These are phyloP conservation scores for Gerris lacustris DNA, from an alignment of 2,888 invertebrate species.

Conservation along the genomic window DNA sequence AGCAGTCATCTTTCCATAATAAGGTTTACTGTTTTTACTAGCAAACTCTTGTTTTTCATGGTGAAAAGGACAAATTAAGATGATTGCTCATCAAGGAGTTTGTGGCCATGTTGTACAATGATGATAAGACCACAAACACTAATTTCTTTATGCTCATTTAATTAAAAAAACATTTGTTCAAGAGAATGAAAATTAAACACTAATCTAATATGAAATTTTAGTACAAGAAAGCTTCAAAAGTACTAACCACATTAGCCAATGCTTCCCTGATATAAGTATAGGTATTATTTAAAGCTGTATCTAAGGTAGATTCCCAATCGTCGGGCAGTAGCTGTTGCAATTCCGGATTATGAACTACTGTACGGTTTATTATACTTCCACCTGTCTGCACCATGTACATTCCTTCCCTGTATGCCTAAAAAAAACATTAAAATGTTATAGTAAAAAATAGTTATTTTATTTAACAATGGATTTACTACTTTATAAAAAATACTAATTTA, in stretches of 20 bases:
- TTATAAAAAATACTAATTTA: neutral
- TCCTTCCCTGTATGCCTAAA: slow-evolving; percentile 84
- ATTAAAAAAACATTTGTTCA: too few species aligned
- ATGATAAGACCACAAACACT: too few species aligned
- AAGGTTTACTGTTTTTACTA: too few species aligned
- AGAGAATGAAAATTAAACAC: too few species aligned
- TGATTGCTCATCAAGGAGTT: too few species aligned
- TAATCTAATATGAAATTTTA: too few species aligned
- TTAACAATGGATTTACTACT: neutral
- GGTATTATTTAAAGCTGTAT: slow-evolving; percentile 82
- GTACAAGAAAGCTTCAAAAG: too few species aligned
- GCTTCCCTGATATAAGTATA: slow-evolving; percentile 85
- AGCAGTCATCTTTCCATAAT: too few species aligned
- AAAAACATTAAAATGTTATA: slow-evolving; percentile 12
- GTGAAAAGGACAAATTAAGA: too few species aligned
- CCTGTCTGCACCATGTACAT: slow-evolving; percentile 81
- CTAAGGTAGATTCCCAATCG: slow-evolving; percentile 70
- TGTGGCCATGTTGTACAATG: too few species aligned
- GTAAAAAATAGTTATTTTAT: neutral
- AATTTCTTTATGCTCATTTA: too few species aligned
- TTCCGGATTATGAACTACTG: slow-evolving; percentile 79
- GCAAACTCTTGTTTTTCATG: too few species aligned
- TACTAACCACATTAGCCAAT: slow-evolving; percentile 67
- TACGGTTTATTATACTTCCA: slow-evolving; percentile 76
- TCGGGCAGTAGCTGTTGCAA: slow-evolving; percentile 69